Conservation (phyloP, 2,113 vertebrate genomes). For the Pterophyllum scalare region DNA sequence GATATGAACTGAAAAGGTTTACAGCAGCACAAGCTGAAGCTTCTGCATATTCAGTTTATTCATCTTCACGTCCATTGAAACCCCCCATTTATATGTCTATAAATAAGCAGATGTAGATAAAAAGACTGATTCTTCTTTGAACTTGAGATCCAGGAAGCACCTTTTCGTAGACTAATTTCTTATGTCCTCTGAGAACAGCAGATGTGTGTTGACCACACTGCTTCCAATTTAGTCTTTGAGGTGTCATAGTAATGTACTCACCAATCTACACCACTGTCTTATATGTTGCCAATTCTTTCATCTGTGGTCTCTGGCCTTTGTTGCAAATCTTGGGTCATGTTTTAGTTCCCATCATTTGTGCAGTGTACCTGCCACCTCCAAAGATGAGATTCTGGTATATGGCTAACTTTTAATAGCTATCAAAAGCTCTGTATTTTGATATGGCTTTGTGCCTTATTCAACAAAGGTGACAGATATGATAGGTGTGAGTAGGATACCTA, state of each 20-base stretch:
- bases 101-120: slow-evolving; percentile 21
- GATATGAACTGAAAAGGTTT: background rate
- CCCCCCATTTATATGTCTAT: slow-evolving; percentile 4
- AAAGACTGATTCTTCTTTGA: slow-evolving; percentile 13
- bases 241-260: slow-evolving; percentile 1
- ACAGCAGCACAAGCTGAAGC: background rate
- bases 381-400: background rate
- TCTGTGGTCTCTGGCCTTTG: slow-evolving; percentile 27
- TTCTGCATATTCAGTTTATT: background rate
- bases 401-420: background rate
- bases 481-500: background rate
- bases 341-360: slow-evolving; percentile 21
- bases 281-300: slow-evolving; percentile 24
- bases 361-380: background rate
- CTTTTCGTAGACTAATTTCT: background rate
- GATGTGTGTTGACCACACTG: slow-evolving; percentile 13
- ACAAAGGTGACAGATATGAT: slow-evolving; percentile 3
- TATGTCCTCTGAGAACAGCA: slow-evolving; percentile 17
- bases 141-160: slow-evolving; percentile 11
- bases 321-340: background rate
- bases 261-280: background rate
- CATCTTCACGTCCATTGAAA: background rate
- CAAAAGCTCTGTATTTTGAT: background rate
- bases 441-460: slow-evolving; percentile 11
- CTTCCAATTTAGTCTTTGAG: slow-evolving; percentile 36